Percentiles rank a stretch among this genome's conserved stretches.
These are phyloP conservation scores for Takifugu flavidus DNA, from an alignment of 2,113 vertebrate genomes.

Conservation along the genomic window DNA sequence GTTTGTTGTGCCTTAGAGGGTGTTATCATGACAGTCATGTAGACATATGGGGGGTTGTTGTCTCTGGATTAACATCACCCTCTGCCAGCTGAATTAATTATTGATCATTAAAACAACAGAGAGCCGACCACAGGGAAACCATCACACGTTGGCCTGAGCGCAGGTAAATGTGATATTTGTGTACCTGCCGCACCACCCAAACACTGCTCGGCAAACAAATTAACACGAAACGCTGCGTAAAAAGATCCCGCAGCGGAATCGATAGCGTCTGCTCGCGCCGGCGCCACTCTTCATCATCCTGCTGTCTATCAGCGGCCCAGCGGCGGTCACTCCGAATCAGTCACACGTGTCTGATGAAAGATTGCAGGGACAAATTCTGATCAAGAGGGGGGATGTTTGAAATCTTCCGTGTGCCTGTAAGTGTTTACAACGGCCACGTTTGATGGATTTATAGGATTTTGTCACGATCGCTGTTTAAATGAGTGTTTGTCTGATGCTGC, in stretches of 20 bases:
- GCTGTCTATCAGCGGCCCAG: slow-evolving; percentile 14
- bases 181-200: neutral
- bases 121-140: no score
- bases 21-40: neutral
- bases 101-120: no score
- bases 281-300: slow-evolving; percentile 13
- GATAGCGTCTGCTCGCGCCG: slow-evolving; percentile 24
- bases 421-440: no score
- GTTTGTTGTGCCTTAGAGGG: neutral
- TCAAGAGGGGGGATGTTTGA: no score
- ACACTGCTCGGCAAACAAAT: slow-evolving; percentile 4
- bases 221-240: slow-evolving; percentile 29
- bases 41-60: neutral
- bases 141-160: no score
- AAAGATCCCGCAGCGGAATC: slow-evolving; percentile 37
- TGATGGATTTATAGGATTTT: no score
- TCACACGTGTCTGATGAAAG: neutral
- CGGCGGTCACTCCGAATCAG: neutral
- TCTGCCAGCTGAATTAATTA: no score
- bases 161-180: neutral
- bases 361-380: neutral
- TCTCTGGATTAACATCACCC: no score
- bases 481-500: no score
- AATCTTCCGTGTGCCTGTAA: no score
- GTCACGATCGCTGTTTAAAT: no score